Evolutionary conservation across 2,113 vertebrate species (phyloP), one percentile per base, ranked within the genome.

Genomic region (Hypocryptadius cinnamomeus): DNA sequence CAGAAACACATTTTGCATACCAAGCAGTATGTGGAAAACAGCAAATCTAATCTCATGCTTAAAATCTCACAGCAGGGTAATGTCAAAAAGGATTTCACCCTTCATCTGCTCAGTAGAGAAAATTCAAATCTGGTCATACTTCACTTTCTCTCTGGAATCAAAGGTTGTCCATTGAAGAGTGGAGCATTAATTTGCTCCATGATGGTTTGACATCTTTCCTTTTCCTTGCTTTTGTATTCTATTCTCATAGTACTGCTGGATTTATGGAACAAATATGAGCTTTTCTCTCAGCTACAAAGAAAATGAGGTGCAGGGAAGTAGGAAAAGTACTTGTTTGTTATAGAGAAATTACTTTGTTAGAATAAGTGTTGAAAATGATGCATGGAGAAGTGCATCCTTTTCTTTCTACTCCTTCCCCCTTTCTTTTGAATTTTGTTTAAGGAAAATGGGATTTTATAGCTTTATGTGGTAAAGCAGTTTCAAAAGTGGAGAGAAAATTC

Each of bases 161-260:
- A 69, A 91, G 65, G 64, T 83, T 90, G 59, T 79, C 87, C 8
- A 15, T 19, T 76, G 76, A 94, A 45, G 54, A 94, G 56, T 42
- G 60, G 68, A 64, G 61, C 11, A 15, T 90, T 87, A 87, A 74
- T 92, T 87, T 96, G 94, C 76, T 93, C 64, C 33, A 27, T 81
- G 65, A 50, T 92, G 60, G 33, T 81, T 77, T 30, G 20, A 76
- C 76, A 80, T 90, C 53, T 78, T 77, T 90, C 60, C 22, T 79
- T 69, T 79, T 92, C 74, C 85, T 96, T 94, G 71, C 45, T 87
- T 71, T 74, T 94, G 82, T 91, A 81, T 96, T 97, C 85, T 56
- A 6, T 91, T 94, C 76, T 94, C 82, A 87, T 70, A 87, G 85
- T 92, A 89, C 90, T 94, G 61, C 79, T 33, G 48, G 25, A 87